These are phyloP conservation scores for Psittacara wagleri DNA, from an alignment of 2,113 vertebrate genomes.

Conservation along the genomic window DNA sequence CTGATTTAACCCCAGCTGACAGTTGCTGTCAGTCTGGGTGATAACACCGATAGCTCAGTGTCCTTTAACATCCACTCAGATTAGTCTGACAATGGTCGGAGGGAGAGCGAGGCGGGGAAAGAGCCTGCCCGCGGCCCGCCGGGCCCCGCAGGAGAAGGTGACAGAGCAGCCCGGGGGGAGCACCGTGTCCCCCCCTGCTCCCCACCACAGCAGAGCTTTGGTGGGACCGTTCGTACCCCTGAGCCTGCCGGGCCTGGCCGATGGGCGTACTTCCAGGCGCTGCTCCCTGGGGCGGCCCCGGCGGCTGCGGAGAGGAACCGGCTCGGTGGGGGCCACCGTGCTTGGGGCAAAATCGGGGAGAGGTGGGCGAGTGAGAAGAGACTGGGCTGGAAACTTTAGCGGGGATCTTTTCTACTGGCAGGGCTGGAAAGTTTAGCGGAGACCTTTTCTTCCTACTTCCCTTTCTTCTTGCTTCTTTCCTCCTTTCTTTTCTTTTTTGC, in stretches of 20 bases:
- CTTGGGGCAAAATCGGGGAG: neutral
- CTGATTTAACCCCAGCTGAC: conserved; percentile 77
- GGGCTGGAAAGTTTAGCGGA: neutral
- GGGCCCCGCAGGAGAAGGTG: neutral
- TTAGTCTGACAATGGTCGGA: conserved; percentile 42
- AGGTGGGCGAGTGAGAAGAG: neutral
- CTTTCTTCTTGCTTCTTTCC: neutral
- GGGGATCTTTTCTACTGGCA: neutral
- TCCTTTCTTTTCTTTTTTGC: neutral
- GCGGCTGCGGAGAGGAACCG: neutral
- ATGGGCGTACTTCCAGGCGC: neutral
- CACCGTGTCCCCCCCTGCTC: neutral
- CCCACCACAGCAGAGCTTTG: neutral
- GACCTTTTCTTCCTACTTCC: neutral
- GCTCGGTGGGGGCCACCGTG: neutral
- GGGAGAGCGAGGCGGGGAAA: neutral
- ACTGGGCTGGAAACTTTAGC: neutral
- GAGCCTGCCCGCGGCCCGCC: neutral
- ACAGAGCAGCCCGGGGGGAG: neutral
- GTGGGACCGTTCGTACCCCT: neutral
- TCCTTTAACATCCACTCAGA: conserved; percentile 68
- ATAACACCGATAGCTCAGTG: conserved; percentile 75
- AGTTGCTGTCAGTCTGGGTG: conserved; percentile 73
- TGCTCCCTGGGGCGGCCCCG: neutral
- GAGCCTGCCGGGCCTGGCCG: too few relatives aligned